Evolutionary conservation across 2,888 invertebrate genomes (phyloP).

Genomic region (Euphydryas editha): DNA sequence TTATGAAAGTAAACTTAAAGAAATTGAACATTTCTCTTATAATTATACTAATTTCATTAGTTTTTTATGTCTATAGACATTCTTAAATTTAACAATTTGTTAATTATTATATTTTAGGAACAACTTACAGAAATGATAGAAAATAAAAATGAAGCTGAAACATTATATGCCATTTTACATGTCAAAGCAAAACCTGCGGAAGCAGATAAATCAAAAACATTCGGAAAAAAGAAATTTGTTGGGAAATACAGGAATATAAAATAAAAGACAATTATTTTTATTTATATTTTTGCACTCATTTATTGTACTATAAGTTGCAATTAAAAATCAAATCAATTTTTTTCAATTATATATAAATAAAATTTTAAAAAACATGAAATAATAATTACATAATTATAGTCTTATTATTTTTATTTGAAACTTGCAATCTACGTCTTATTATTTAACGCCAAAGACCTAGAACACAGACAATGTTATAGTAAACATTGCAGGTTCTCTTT

Average conservation of each 20-base stretch:
- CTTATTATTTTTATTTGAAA: conserved; percentile 10
- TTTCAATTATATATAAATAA: conserved; percentile 11
- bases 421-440: conserved; percentile 21
- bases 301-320: conserved; percentile 22
- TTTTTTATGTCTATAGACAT: too few relatives aligned
- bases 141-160: conserved; percentile 87
- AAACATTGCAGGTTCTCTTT: conserved; percentile 25
- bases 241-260: conserved; percentile 65
- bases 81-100: background rate
- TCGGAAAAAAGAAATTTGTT: conserved; percentile 63
- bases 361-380: conserved; percentile 4
- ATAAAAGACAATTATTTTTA: conserved; percentile 40
- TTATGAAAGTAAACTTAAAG: too few relatives aligned
- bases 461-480: conserved; percentile 39
- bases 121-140: conserved; percentile 88
- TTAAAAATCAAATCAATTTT: conserved; percentile 7
- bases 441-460: conserved; percentile 46
- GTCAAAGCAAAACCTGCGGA: conserved; percentile 85
- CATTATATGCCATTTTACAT: conserved; percentile 88
- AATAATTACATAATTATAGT: conserved; percentile 2
- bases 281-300: conserved; percentile 33
- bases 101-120: conserved; percentile 74
- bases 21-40: too few relatives aligned
- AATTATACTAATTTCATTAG: too few relatives aligned
- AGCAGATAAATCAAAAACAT: conserved; percentile 60